Percentiles rank a stretch among this genome's conserved stretches.
Conservation (phyloP, 2,113 vertebrate species). For the Mastomys coucha region DNA sequence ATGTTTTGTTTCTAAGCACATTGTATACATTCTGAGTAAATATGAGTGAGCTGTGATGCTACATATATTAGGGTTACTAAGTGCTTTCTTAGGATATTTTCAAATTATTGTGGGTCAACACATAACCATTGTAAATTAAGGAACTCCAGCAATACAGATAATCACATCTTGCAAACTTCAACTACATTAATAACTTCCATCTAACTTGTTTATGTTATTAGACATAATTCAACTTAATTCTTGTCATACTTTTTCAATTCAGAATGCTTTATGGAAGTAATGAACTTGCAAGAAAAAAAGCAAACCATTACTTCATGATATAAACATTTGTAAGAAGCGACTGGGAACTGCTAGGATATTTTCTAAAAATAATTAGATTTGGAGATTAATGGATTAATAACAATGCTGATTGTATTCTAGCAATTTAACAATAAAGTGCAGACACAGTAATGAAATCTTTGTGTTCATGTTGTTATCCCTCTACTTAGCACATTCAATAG, state of each 20-base stretch:
- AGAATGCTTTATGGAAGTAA: conserved; percentile 53
- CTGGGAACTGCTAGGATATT: conserved; percentile 65
- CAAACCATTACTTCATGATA: conserved; percentile 29
- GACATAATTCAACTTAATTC: conserved; percentile 54
- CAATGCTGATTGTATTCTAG: conserved; percentile 61
- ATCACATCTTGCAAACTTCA: background rate
- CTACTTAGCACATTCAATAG: background rate
- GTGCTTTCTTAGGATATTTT: background rate
- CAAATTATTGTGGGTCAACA: background rate
- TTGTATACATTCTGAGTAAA: background rate
- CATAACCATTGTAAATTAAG: background rate
- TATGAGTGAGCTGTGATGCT: background rate
- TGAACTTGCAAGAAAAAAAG: conserved; percentile 58
- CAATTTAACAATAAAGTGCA: conserved; percentile 22
- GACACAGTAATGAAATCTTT: conserved; percentile 7
- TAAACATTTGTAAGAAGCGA: conserved; percentile 61
- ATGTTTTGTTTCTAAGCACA: background rate
- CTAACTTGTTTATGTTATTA: conserved; percentile 57
- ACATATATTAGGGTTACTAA: background rate
- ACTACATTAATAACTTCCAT: background rate
- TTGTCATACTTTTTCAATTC: conserved; percentile 56
- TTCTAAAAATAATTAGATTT: conserved; percentile 72
- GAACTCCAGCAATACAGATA: background rate
- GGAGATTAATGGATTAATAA: conserved; percentile 72
- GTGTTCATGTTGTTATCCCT: background rate